phyloP scores from a whole-genome alignment of 2,888 invertebrate species.

The Rhagonycha lutea region DNA sequence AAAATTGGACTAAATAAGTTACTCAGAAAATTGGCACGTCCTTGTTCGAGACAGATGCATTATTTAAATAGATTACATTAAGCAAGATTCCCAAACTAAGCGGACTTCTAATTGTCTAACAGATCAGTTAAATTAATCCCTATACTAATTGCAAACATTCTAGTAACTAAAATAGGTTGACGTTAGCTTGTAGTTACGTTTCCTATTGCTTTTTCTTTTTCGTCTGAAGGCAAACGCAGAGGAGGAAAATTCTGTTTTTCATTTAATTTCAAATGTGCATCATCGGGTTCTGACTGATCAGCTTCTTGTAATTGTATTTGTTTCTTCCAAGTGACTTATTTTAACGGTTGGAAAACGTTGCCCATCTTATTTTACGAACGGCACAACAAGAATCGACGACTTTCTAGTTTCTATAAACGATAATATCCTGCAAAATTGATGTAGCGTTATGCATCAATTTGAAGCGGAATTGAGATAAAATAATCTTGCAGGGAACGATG shows the following conservation, averaged over 20 bases:
- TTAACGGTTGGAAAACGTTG: conserved; percentile 29
- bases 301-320: conserved; percentile 36
- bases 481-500: not conserved
- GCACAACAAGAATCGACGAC: conserved; percentile 6
- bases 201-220: conserved; percentile 3
- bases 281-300: conserved; percentile 30
- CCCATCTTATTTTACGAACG: conserved; percentile 30
- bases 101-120: conserved; percentile 28
- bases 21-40: conserved; percentile 10
- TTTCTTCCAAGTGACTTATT: conserved; percentile 33
- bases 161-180: conserved; percentile 5
- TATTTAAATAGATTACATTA: conserved; percentile 25
- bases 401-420: conserved; percentile 9
- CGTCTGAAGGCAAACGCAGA: conserved; percentile 6
- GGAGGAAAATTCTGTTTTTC: not conserved
- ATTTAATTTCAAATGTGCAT: conserved; percentile 8
- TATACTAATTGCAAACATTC: conserved; percentile 29
- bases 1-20: conserved; percentile 2
- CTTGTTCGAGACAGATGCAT: conserved; percentile 14
- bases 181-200: not conserved
- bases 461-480: conserved; percentile 1
- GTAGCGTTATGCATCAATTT: conserved; percentile 2
- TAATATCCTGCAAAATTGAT: conserved; percentile 5
- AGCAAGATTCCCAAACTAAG: conserved; percentile 25
- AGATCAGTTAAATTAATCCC: conserved; percentile 31